A percentile compares a stretch with the other conserved stretches of the same genome.
These are phyloP conservation scores for Drosophila seguyi DNA, from an alignment of 1,140 invertebrate species.

Conservation along the genomic window DNA sequence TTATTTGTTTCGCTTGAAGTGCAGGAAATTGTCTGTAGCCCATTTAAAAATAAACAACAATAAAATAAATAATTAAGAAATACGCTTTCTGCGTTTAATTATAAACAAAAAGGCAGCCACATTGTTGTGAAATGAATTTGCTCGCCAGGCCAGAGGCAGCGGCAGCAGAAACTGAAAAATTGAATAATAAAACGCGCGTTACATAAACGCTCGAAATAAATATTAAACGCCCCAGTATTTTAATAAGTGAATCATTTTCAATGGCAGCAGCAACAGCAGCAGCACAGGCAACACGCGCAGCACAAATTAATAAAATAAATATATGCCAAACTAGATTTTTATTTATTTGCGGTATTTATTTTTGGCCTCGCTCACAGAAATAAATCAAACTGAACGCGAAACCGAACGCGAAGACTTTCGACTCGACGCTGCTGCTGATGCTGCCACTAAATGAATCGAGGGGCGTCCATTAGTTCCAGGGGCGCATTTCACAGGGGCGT, in stretches of 20 bases:
- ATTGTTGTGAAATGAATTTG: conserved; percentile 57
- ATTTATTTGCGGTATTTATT: conserved; percentile 71
- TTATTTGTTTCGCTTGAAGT: conserved; percentile 82
- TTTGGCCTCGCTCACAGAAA: conserved; percentile 71
- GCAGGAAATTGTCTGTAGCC: conserved; percentile 84
- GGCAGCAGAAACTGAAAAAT: conserved; percentile 45
- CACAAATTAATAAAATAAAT: conserved; percentile 83
- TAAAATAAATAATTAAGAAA: conserved; percentile 84
- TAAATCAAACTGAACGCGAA: conserved; percentile 69
- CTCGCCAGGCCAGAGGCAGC: conserved; percentile 10
- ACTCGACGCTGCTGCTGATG: conserved; percentile 6
- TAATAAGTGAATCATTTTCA: conserved; percentile 70
- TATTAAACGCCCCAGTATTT: conserved; percentile 50
- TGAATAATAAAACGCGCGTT: conserved; percentile 61
- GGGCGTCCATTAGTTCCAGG: conserved; percentile 16
- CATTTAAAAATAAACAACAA: conserved; percentile 84
- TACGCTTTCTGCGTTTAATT: conserved; percentile 79
- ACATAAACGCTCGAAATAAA: conserved; percentile 83
- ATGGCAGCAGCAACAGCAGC: conserved; percentile 33
- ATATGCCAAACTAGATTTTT: conserved; percentile 67
- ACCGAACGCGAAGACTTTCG: conserved; percentile 35
- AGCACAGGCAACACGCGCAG: conserved; percentile 68
- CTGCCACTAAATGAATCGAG: conserved; percentile 17
- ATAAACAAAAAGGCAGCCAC: conserved; percentile 68
- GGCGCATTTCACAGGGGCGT: conserved; percentile 42